A percentile compares a stretch with the other conserved stretches of the same genome.
phyloP scores from a whole-genome alignment of 1,140 invertebrate genomes.

The Ceratitis capitata region DNA sequence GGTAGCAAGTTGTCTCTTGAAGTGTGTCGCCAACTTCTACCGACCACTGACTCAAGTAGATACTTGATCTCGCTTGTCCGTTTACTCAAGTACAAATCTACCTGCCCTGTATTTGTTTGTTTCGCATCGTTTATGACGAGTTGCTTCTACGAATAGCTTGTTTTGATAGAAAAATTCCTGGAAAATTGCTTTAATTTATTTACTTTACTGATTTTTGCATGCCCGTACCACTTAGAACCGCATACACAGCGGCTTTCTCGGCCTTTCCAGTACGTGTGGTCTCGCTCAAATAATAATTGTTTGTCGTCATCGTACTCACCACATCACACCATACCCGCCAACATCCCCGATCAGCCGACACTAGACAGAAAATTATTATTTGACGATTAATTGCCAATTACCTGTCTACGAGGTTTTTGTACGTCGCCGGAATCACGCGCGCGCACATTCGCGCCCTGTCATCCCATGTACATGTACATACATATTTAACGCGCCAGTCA shows the following conservation, averaged over 20 bases:
- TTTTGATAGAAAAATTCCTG: neutral
- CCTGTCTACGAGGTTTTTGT: neutral
- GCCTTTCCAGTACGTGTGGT: neutral
- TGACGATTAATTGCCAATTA: conserved; percentile 21
- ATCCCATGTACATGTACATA: neutral
- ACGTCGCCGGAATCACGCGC: neutral
- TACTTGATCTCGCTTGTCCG: neutral
- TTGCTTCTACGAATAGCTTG: neutral
- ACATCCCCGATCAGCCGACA: neutral
- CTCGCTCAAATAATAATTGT: neutral
- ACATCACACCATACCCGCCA: no score
- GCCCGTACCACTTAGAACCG: neutral
- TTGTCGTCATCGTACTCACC: no score
- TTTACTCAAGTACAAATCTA: neutral
- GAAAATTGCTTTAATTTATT: neutral
- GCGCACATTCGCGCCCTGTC: neutral
- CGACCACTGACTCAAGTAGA: neutral
- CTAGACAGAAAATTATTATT: conserved; percentile 8
- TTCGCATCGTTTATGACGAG: neutral
- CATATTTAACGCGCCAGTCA: neutral
- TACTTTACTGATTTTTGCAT: neutral
- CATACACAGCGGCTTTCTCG: neutral
- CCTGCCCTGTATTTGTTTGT: no score
- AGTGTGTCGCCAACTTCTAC: no score
- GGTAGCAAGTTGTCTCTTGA: no score